Conservation (phyloP, 64 coral and sea anemone genomes). For the Trachythela sp. region DNA sequence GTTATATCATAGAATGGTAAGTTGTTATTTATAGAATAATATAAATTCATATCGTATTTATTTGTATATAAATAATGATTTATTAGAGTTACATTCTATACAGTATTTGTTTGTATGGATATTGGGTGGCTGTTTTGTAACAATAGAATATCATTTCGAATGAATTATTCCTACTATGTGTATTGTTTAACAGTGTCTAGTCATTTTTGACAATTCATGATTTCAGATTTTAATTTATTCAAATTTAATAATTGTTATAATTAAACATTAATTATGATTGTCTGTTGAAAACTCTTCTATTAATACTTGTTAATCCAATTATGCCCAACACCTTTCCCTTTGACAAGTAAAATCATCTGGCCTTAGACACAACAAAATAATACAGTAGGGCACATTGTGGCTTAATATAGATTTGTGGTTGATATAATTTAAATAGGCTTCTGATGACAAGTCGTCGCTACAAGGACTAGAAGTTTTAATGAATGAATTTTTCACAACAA, state of each 20-base stretch:
- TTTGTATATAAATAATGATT: no score
- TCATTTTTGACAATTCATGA: not conserved
- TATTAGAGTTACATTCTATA: no score
- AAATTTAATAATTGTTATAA: not conserved
- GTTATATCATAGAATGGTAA: no score
- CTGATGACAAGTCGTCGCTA: slow-evolving; percentile 74
- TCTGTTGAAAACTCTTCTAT: not conserved
- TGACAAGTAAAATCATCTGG: no score
- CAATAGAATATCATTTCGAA: not conserved
- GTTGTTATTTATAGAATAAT: no score
- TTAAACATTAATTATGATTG: not conserved
- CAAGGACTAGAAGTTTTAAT: slow-evolving; percentile 73
- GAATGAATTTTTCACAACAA: slow-evolving; percentile 92
- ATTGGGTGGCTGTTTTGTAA: not conserved
- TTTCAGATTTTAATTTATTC: not conserved
- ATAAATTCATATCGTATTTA: no score
- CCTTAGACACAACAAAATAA: no score
- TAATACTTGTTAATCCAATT: no score
- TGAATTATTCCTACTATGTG: not conserved
- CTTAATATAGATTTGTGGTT: not conserved
- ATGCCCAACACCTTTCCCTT: no score
- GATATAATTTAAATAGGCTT: slow-evolving; percentile 52
- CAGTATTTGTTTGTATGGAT: no score
- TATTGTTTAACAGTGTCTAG: not conserved
- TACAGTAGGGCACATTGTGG: no score